These are phyloP conservation scores for Mechanitis messenoides DNA, from an alignment of 2,888 invertebrate species.

Conservation along the genomic window DNA sequence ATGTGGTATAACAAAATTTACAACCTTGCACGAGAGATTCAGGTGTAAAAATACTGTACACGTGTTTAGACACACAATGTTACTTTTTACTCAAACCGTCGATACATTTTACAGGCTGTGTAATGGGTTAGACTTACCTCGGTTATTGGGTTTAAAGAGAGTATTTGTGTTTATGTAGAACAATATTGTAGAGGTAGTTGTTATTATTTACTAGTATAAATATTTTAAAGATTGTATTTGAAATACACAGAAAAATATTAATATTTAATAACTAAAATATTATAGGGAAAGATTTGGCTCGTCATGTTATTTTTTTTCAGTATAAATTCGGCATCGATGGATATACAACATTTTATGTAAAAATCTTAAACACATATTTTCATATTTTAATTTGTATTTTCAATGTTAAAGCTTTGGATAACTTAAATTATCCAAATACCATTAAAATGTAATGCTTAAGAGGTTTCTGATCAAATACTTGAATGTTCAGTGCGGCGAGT, in stretches of 20 bases:
- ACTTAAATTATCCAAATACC: neutral
- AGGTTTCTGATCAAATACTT: constrained; percentile 2
- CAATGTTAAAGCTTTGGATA: neutral
- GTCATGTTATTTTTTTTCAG: too few species aligned
- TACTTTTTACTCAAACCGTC: constrained; percentile 18
- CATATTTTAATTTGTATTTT: too few species aligned
- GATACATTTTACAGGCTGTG: constrained; percentile 16
- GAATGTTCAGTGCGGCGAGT: constrained; percentile 88
- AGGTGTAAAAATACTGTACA: constrained; percentile 33
- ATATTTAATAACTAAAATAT: too few species aligned
- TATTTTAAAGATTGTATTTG: too few species aligned
- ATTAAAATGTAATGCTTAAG: neutral
- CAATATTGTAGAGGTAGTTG: too few species aligned
- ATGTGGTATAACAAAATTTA: constrained; percentile 32
- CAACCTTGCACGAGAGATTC: constrained; percentile 33
- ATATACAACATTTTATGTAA: too few species aligned
- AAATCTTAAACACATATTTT: too few species aligned
- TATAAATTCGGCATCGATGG: too few species aligned
- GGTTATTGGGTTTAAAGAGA: neutral
- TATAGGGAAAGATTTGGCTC: too few species aligned
- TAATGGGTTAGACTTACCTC: neutral
- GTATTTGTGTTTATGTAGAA: too few species aligned
- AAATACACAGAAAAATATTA: too few species aligned
- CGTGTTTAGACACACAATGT: constrained; percentile 39
- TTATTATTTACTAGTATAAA: too few species aligned